A percentile compares a stretch with the other conserved stretches of the same genome.
phyloP scores from a whole-genome alignment of 2,113 vertebrate species.

The Todiramphus chloris region DNA sequence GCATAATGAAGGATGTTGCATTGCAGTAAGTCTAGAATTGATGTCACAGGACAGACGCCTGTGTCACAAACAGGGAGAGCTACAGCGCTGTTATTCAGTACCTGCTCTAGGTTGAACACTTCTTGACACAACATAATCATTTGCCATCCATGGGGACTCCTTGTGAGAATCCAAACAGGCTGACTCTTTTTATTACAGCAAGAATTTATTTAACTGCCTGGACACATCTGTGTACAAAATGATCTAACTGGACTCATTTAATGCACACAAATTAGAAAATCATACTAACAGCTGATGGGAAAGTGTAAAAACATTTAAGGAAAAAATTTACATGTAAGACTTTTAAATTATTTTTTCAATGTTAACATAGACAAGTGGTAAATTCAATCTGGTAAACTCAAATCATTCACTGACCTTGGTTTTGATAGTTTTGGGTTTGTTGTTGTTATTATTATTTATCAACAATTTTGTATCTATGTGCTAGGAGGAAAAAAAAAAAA shows the following conservation, averaged over 20 bases:
- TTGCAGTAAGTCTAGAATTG: not conserved
- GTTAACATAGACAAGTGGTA: not conserved
- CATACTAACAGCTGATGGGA: not conserved
- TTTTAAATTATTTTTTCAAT: not conserved
- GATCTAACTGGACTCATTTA: not conserved
- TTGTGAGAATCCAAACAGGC: not conserved
- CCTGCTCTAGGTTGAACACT: not conserved
- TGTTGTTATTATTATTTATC: not conserved
- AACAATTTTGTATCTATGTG: not conserved
- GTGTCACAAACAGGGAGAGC: constrained; percentile 22
- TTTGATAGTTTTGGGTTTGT: not conserved
- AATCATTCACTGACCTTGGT: not conserved
- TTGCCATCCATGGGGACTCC: not conserved
- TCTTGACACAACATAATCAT: not conserved
- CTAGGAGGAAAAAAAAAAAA: not conserved
- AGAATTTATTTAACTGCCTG: not conserved
- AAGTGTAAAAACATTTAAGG: not conserved
- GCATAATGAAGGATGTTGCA: constrained; percentile 18
- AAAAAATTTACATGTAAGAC: not conserved
- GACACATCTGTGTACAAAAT: not conserved
- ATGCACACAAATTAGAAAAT: not conserved
- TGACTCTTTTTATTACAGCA: not conserved
- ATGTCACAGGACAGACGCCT: constrained; percentile 14
- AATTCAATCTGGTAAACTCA: not conserved
- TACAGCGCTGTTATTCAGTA: not conserved